A percentile compares a stretch with the other conserved stretches of the same genome.
Evolutionary conservation across 2,888 invertebrate genomes (phyloP).

Genomic region (Dorcus hopei): DNA sequence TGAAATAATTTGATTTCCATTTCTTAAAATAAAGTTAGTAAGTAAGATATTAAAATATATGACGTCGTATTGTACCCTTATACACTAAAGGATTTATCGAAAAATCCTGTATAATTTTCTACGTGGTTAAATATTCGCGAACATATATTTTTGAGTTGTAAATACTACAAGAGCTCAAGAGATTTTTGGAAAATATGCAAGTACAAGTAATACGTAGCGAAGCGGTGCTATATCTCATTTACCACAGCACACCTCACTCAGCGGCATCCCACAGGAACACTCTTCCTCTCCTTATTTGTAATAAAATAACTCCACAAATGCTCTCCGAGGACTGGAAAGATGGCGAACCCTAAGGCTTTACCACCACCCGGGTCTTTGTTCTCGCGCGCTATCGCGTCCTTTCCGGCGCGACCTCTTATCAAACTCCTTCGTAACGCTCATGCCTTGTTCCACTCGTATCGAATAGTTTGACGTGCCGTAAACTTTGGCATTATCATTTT

Average conservation of each 20-base stretch:
- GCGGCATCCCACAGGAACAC: slow-evolving; percentile 47
- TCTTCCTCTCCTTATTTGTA: slow-evolving; percentile 51
- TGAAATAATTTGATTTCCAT: too few species aligned
- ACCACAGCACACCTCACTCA: slow-evolving; percentile 46
- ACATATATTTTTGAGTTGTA: background rate
- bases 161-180: slow-evolving; percentile 19
- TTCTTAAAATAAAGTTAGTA: too few species aligned
- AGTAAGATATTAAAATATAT: too few species aligned
- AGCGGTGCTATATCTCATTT: slow-evolving; percentile 46
- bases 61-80: too few species aligned
- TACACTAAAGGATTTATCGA: too few species aligned
- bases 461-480: slow-evolving; percentile 40
- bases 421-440: slow-evolving; percentile 5
- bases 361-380: slow-evolving; percentile 38
- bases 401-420: slow-evolving; percentile 24
- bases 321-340: slow-evolving; percentile 48
- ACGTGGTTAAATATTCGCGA: too few species aligned
- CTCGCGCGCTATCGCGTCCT: slow-evolving; percentile 27
- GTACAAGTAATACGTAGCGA: slow-evolving; percentile 27
- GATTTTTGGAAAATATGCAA: slow-evolving; percentile 31
- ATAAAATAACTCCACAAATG: slow-evolving; percentile 52
- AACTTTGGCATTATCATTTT: slow-evolving; percentile 41
- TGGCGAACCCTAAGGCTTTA: slow-evolving; percentile 42
- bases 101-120: too few species aligned
- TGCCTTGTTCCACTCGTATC: slow-evolving; percentile 13